Evolutionary conservation across 2,797 vertebrate genomes (phyloP).

Genomic region (Tadarida brasiliensis): DNA sequence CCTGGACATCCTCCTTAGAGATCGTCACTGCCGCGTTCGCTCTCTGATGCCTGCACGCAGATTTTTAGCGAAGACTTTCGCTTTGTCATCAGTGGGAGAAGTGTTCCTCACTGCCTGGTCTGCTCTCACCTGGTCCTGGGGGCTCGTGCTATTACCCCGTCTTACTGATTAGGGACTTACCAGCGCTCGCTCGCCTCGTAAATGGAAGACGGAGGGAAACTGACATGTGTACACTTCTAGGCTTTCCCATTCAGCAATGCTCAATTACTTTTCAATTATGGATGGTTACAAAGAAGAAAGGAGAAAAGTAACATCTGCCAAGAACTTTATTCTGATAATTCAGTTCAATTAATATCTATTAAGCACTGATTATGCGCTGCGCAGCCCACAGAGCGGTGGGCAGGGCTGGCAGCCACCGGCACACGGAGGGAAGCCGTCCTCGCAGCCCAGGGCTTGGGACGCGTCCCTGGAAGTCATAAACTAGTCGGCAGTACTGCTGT

Average conservation of each 20-base stretch:
- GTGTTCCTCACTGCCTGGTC: not conserved
- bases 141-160: not conserved
- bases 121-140: not conserved
- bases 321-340: conserved; percentile 29
- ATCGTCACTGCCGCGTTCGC: not conserved
- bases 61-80: not conserved
- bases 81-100: not conserved
- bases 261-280: conserved; percentile 42
- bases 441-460: not conserved
- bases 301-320: conserved; percentile 15
- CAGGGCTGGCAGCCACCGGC: not conserved
- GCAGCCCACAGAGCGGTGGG: not conserved
- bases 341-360: conserved; percentile 48
- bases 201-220: not conserved
- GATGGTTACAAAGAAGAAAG: conserved; percentile 17
- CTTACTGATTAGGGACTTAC: not conserved
- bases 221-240: not conserved
- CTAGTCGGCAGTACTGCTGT: not conserved
- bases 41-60: not conserved
- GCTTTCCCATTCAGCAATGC: not conserved
- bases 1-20: not conserved
- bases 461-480: not conserved
- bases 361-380: not conserved
- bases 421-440: rapidly evolving
- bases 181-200: not conserved